phyloP scores from a whole-genome alignment of 2,797 vertebrate genomes.

The Yasuhikotakia modesta region DNA sequence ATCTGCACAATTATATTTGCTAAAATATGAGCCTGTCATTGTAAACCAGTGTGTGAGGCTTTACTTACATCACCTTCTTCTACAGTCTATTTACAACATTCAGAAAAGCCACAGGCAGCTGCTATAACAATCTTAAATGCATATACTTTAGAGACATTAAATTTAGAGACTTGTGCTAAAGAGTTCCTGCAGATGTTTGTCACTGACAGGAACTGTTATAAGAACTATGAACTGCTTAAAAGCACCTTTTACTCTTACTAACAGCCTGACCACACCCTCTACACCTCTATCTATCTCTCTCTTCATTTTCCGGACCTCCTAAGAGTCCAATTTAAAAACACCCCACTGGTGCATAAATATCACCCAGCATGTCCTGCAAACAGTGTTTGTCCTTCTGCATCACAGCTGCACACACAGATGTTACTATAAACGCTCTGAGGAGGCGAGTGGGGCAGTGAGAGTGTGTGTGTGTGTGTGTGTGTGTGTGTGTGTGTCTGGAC shows the following conservation, averaged over 20 bases:
- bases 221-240: background rate
- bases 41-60: conserved; percentile 4
- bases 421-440: conserved; percentile 28
- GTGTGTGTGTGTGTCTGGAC: conserved; percentile 5
- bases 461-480: conserved; percentile 11
- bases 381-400: conserved; percentile 47
- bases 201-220: background rate
- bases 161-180: conserved; percentile 3
- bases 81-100: conserved; percentile 5
- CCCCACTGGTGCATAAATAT: conserved; percentile 48
- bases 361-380: conserved; percentile 29
- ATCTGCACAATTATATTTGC: background rate
- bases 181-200: conserved; percentile 5
- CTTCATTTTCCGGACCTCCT: conserved; percentile 40
- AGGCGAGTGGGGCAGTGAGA: conserved; percentile 24
- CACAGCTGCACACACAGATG: conserved; percentile 14
- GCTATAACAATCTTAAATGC: conserved; percentile 5
- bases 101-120: background rate
- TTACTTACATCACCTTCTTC: background rate
- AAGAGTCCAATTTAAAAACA: conserved; percentile 48
- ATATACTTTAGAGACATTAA: conserved; percentile 15
- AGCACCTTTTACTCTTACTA: background rate
- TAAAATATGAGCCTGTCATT: background rate
- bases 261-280: conserved; percentile 1
- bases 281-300: background rate